These are phyloP conservation scores for Clepsis dumicolana DNA, from an alignment of 2,888 invertebrate species.

Conservation along the genomic window DNA sequence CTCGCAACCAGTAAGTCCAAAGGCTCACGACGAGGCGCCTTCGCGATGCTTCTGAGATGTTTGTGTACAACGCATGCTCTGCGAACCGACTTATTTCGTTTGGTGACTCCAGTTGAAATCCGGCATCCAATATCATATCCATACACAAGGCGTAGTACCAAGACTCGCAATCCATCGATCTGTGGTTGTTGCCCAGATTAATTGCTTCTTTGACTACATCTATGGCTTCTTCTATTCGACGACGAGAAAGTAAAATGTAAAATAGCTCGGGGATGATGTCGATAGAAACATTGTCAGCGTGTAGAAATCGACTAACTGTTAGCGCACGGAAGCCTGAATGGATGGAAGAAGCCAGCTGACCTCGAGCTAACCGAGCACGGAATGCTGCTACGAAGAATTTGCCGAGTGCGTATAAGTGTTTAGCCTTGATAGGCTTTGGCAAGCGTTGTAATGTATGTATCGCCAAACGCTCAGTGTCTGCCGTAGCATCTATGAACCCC, in stretches of 20 bases:
- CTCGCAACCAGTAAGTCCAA: conserved; percentile 79
- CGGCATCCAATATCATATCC: conserved; percentile 85
- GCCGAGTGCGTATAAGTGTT: conserved; percentile 78
- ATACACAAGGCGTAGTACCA: conserved; percentile 87
- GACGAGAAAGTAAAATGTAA: conserved; percentile 71
- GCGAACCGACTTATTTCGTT: conserved; percentile 76
- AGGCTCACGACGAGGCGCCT: conserved; percentile 70
- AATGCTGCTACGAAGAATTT: conserved; percentile 78
- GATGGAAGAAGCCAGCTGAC: conserved; percentile 62
- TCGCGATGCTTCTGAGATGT: conserved; percentile 59
- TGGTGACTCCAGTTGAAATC: conserved; percentile 82
- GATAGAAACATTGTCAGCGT: conserved; percentile 70
- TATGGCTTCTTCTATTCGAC: conserved; percentile 80
- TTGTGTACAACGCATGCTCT: conserved; percentile 61
- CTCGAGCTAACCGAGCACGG: conserved; percentile 70
- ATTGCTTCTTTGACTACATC: conserved; percentile 73
- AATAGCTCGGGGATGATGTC: conserved; percentile 79
- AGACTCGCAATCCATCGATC: conserved; percentile 66
- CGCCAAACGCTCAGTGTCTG: conserved; percentile 70
- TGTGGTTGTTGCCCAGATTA: conserved; percentile 56
- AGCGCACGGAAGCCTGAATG: conserved; percentile 76
- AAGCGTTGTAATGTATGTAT: conserved; percentile 60
- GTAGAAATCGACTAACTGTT: conserved; percentile 73
- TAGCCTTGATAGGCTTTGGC: conserved; percentile 65
- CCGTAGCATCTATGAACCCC: conserved; percentile 67